phyloP scores from a whole-genome alignment of 2,888 invertebrate genomes.

The Chesias legatella region DNA sequence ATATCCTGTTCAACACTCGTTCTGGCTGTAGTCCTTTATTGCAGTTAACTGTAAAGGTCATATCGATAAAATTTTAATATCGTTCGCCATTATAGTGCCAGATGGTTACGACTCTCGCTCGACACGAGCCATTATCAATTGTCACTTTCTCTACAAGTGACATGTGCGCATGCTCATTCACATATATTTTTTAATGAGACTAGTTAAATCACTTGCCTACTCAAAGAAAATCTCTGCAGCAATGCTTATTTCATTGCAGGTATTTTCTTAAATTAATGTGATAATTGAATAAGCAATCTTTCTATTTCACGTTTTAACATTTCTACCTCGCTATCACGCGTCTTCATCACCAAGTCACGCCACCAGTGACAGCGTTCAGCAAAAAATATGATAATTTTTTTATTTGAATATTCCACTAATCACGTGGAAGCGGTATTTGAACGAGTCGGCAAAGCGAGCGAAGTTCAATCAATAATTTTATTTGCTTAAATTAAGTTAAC shows the following conservation, averaged over 20 bases:
- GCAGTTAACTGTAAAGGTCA: background rate
- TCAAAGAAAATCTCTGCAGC: too few species aligned
- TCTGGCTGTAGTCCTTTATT: conserved; percentile 1
- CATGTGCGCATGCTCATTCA: conserved; percentile 32
- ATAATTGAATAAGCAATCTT: too few species aligned
- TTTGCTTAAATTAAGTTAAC: too few species aligned
- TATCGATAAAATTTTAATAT: background rate
- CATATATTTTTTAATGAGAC: conserved; percentile 1
- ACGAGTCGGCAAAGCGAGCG: too few species aligned
- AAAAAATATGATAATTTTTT: too few species aligned
- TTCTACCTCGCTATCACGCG: background rate
- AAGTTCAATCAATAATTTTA: too few species aligned
- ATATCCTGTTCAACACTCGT: conserved; percentile 1
- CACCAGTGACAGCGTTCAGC: too few species aligned
- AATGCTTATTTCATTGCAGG: too few species aligned
- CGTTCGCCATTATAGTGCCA: conserved; percentile 3
- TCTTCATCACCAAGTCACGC: too few species aligned
- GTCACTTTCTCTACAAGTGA: conserved; percentile 41
- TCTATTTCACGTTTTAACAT: background rate
- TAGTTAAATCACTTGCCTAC: background rate
- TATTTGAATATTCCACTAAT: too few species aligned
- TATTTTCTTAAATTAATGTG: too few species aligned
- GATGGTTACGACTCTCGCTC: conserved; percentile 12
- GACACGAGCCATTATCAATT: conserved; percentile 34
- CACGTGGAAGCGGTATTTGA: too few species aligned